Percentiles rank a stretch among this genome's conserved stretches.
Conservation (phyloP, 92 coral and sea anemone genomes). For the Heliopora coerulea region DNA sequence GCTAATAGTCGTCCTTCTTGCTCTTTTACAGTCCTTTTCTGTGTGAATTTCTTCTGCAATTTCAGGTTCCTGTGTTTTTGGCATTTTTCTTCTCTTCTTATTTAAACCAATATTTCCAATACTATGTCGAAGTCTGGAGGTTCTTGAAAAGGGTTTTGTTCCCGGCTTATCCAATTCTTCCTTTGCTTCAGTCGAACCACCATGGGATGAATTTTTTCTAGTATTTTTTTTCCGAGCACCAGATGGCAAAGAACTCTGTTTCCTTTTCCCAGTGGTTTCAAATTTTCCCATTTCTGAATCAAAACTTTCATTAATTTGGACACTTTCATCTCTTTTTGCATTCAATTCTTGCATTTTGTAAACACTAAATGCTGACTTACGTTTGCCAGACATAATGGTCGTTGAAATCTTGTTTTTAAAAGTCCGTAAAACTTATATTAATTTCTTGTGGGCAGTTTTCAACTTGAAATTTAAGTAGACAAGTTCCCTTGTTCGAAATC, state of each 20-base stretch:
- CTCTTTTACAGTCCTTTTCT: background rate
- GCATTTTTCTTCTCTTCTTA: constrained; percentile 18
- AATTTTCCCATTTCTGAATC: constrained; percentile 7
- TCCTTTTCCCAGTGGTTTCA: constrained; percentile 1
- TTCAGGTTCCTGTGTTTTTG: background rate
- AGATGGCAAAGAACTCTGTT: background rate
- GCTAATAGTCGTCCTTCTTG: background rate
- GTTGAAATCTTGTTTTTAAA: background rate
- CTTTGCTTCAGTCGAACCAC: background rate
- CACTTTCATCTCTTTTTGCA: constrained; percentile 10
- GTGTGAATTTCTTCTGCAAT: background rate
- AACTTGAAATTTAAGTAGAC: no score
- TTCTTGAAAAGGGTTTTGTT: constrained; percentile 16
- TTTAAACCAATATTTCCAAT: constrained; percentile 27
- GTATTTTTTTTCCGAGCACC: background rate
- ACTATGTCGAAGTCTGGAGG: constrained; percentile 29
- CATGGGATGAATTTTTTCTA: background rate
- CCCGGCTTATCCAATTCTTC: background rate
- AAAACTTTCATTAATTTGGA: background rate
- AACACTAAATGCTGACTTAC: constrained; percentile 76
- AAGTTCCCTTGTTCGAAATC: no score
- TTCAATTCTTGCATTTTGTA: constrained; percentile 34
- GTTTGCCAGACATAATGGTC: constrained; percentile 41
- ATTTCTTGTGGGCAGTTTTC: background rate
- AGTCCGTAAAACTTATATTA: no score